phyloP scores from a whole-genome alignment of 2,113 vertebrate species.

The Pontoporia blainvillei region DNA sequence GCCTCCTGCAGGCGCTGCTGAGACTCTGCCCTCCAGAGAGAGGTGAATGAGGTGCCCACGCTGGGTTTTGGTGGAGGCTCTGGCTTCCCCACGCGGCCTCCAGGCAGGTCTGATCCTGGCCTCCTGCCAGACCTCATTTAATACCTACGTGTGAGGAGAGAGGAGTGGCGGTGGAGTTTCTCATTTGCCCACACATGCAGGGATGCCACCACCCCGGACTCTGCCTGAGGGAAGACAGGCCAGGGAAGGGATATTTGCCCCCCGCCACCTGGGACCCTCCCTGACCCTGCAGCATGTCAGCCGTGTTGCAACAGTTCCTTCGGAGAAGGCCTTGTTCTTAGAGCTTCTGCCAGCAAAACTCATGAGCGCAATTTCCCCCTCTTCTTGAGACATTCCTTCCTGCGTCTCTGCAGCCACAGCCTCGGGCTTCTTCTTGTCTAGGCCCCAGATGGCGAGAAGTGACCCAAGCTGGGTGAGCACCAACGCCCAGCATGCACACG shows the following conservation, averaged over 20 bases:
- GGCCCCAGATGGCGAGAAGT: conserved; percentile 54
- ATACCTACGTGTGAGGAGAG: neutral
- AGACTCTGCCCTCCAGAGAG: neutral
- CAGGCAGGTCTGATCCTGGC: conserved; percentile 35
- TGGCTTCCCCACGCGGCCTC: neutral
- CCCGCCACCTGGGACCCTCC: neutral
- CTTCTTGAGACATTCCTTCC: conserved; percentile 76
- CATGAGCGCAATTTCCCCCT: conserved; percentile 65
- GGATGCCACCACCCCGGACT: neutral
- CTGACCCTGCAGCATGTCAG: neutral
- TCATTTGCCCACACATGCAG: conserved; percentile 16
- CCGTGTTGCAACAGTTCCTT: conserved; percentile 39
- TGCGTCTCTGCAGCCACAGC: conserved; percentile 68
- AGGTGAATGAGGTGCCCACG: neutral
- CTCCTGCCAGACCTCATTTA: conserved; percentile 13
- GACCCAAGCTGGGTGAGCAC: conserved; percentile 42
- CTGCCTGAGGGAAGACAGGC: neutral
- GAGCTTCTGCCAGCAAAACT: conserved; percentile 71
- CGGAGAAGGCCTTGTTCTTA: conserved; percentile 62
- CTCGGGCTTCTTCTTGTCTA: conserved; percentile 66
- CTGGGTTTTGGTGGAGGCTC: neutral
- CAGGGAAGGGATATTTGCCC: neutral
- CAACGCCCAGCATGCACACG: conserved; percentile 39
- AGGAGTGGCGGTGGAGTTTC: neutral
- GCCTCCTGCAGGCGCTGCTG: neutral